phyloP scores from a whole-genome alignment of 2,113 vertebrate genomes.

The Trichechus manatus region DNA sequence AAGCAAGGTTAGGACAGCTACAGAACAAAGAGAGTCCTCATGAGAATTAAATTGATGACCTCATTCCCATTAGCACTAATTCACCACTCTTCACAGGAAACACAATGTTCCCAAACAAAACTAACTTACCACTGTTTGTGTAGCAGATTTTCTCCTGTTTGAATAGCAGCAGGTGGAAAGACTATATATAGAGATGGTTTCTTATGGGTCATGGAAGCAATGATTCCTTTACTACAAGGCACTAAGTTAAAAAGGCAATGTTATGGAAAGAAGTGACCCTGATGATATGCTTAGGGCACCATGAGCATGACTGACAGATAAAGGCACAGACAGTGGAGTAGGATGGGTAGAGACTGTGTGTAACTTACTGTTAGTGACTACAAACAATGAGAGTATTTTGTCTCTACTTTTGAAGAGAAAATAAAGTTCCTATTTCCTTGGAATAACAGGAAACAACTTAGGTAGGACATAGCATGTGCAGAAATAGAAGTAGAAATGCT shows the following conservation, averaged over 20 bases:
- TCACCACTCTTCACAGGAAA: neutral
- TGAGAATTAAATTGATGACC: conserved; percentile 1
- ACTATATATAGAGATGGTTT: neutral
- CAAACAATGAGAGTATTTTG: neutral
- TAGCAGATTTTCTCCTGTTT: neutral
- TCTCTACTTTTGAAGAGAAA: neutral
- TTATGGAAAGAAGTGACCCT: neutral
- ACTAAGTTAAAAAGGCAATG: neutral
- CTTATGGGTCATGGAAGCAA: conserved; percentile 15
- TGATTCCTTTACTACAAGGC: neutral
- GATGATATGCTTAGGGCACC: neutral
- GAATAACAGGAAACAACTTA: neutral
- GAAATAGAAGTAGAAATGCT: neutral
- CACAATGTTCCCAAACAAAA: neutral
- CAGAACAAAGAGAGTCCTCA: neutral
- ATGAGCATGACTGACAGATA: neutral
- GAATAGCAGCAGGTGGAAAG: conserved; percentile 18
- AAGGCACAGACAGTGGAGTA: neutral
- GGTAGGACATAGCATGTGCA: neutral
- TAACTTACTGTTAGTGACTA: neutral
- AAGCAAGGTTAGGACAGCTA: neutral
- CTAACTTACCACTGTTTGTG: neutral
- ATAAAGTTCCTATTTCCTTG: conserved; percentile 28
- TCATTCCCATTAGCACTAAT: neutral
- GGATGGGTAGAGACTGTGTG: neutral